Evolutionary conservation across 2,797 vertebrate genomes (phyloP).

Genomic region (Crenichthys baileyi): DNA sequence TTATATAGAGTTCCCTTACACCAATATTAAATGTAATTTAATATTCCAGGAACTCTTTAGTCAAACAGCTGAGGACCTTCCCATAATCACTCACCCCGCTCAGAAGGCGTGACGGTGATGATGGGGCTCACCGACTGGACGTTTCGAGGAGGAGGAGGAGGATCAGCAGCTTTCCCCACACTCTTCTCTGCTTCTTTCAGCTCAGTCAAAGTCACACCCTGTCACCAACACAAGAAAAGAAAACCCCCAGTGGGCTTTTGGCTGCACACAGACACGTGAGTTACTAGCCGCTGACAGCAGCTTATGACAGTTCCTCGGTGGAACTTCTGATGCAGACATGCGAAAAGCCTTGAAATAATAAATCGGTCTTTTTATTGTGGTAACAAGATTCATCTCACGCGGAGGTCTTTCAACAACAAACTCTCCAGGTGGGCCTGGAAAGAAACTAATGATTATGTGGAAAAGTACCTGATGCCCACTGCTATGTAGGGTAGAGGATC

Average conservation of each 20-base stretch:
- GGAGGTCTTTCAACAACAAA: no score
- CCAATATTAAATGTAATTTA: background rate
- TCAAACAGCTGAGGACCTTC: conserved; percentile 22
- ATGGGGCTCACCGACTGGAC: conserved; percentile 81
- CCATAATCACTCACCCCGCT: conserved; percentile 69
- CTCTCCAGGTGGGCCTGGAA: no score
- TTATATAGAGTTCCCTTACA: background rate
- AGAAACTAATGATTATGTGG: background rate
- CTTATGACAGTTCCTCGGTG: background rate
- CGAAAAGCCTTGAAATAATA: no score
- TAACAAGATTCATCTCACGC: background rate
- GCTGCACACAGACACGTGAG: background rate
- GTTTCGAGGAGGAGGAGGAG: conserved; percentile 55
- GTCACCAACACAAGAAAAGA: conserved; percentile 19
- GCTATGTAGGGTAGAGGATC: background rate
- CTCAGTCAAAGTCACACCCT: conserved; percentile 92
- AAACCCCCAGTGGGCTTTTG: background rate
- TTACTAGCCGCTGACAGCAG: no score
- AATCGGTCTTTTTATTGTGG: background rate
- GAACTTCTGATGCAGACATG: background rate
- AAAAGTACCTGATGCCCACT: background rate
- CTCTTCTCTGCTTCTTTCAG: conserved; percentile 90
- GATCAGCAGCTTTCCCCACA: conserved; percentile 63
- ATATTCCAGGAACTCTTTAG: background rate
- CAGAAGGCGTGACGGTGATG: conserved; percentile 78